Evolutionary conservation across 1,140 invertebrate species (phyloP).

Genomic region (Drosophila repleta): DNA sequence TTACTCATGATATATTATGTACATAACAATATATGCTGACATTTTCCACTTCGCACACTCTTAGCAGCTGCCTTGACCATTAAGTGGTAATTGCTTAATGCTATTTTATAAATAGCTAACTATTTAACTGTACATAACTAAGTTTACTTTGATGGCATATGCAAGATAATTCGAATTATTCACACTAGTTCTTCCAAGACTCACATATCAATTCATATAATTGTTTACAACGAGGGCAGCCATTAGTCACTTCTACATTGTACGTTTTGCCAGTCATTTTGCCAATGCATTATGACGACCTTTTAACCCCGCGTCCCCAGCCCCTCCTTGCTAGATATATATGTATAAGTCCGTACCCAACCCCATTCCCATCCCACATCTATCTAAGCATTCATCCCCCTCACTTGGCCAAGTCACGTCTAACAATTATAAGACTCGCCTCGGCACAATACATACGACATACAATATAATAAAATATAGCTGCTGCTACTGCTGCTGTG

Average conservation of each 20-base stretch:
- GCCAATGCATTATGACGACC: conserved; percentile 52
- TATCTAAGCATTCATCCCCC: not conserved
- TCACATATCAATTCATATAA: conserved; percentile 12
- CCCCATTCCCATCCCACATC: not conserved
- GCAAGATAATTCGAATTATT: conserved; percentile 3
- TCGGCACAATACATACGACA: conserved; percentile 20
- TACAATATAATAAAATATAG: conserved; percentile 74
- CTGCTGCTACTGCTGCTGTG: conserved; percentile 33
- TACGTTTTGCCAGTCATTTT: conserved; percentile 50
- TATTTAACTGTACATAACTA: not conserved
- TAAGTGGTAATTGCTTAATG: no score
- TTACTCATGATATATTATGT: no score
- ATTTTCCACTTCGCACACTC: no score
- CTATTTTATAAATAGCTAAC: no score
- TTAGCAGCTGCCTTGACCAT: no score
- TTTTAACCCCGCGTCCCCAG: conserved; percentile 13
- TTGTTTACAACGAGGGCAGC: conserved; percentile 32
- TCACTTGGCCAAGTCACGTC: conserved; percentile 15
- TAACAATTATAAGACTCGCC: conserved; percentile 69
- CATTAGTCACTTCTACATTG: conserved; percentile 47
- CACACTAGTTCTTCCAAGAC: conserved; percentile 6
- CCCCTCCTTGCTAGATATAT: not conserved
- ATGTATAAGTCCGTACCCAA: no score
- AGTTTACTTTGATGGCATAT: not conserved
- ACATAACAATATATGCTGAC: no score